These are phyloP conservation scores for Prosapia bicincta DNA, from an alignment of 2,888 invertebrate species.

Conservation along the genomic window DNA sequence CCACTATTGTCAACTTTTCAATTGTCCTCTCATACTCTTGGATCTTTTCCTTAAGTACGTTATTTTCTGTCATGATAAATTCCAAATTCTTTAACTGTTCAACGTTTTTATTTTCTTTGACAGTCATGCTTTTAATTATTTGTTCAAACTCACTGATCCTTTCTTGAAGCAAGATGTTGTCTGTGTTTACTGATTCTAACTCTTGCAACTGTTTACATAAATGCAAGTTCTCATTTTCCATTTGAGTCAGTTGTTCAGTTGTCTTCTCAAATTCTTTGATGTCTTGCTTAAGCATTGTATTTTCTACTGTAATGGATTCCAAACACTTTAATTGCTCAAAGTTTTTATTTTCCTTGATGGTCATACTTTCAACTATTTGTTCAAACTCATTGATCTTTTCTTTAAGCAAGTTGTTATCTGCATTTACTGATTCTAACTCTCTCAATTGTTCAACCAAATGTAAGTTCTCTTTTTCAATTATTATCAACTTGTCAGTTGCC, in stretches of 20 bases:
- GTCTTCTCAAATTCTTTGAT: background rate
- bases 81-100: too few species aligned
- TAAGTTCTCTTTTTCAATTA: background rate
- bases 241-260: background rate
- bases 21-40: too few species aligned
- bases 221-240: background rate
- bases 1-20: too few species aligned
- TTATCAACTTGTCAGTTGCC: background rate
- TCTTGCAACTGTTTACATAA: background rate
- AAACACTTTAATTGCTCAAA: background rate
- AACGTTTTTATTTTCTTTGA: too few species aligned
- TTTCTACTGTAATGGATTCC: background rate
- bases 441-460: background rate
- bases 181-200: background rate
- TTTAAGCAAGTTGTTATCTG: background rate
- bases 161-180: background rate
- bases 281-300: background rate
- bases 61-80: too few species aligned
- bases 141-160: too few species aligned
- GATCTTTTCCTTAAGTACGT: too few species aligned
- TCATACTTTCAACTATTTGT: background rate
- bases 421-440: background rate
- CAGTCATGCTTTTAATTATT: too few species aligned
- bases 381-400: background rate
- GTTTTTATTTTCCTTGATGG: background rate